Conservation (phyloP, 2,888 invertebrate species). For the Apoderus coryli region DNA sequence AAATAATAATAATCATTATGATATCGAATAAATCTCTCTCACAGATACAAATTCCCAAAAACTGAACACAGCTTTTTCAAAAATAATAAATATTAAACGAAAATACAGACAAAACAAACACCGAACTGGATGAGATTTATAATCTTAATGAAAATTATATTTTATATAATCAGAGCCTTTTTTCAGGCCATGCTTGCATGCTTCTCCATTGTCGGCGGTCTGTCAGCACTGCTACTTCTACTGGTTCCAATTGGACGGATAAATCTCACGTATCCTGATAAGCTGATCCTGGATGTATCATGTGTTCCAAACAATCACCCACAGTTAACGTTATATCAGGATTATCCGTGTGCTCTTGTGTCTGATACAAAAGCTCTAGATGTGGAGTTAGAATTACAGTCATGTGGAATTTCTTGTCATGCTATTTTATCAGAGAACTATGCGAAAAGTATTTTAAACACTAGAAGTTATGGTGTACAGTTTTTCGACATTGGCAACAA, state of each 20-base stretch:
- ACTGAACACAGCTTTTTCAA: too few relatives aligned
- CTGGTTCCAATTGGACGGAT: conserved; percentile 58
- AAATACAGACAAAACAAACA: too few relatives aligned
- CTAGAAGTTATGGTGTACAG: conserved; percentile 41
- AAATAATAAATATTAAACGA: too few relatives aligned
- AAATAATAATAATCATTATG: too few relatives aligned
- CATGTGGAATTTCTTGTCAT: conserved; percentile 47
- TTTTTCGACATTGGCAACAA: conserved; percentile 30
- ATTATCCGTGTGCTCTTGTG: conserved; percentile 36
- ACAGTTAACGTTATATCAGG: conserved; percentile 32
- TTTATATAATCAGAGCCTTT: too few relatives aligned
- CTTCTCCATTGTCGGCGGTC: conserved; percentile 52
- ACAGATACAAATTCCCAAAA: too few relatives aligned
- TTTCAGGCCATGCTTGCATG: conserved; percentile 49
- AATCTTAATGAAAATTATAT: too few relatives aligned
- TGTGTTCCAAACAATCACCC: conserved; percentile 31
- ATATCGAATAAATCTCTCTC: too few relatives aligned
- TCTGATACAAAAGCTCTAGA: conserved; percentile 25
- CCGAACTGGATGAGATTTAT: too few relatives aligned
- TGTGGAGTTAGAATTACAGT: conserved; percentile 36
- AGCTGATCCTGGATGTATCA: conserved; percentile 42
- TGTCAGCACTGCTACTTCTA: conserved; percentile 49
- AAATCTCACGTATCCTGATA: conserved; percentile 47
- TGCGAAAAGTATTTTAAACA: conserved; percentile 34
- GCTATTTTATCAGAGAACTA: conserved; percentile 34